phyloP scores from a whole-genome alignment of 2,888 invertebrate genomes.

The Stramonita haemastoma region DNA sequence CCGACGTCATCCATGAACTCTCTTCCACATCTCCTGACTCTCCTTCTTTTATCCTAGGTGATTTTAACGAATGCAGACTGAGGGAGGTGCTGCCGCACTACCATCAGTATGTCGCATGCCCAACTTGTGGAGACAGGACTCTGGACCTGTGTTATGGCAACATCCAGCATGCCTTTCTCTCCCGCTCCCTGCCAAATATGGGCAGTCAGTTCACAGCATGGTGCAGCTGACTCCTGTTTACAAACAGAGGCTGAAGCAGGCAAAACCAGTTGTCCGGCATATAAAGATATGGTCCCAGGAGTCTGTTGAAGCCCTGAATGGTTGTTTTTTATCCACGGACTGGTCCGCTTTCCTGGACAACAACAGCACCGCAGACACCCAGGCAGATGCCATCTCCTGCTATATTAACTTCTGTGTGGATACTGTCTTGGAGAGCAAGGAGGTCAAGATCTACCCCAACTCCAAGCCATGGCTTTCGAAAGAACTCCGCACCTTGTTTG shows the following conservation, averaged over 20 bases:
- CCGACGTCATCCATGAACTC: not conserved
- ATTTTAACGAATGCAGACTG: not conserved
- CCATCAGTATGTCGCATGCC: not conserved
- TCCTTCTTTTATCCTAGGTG: not conserved
- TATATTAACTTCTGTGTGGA: not conserved
- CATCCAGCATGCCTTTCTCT: not conserved
- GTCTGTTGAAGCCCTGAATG: not conserved
- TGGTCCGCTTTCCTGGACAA: not conserved
- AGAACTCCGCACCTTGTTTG: not conserved
- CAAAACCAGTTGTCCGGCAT: not conserved
- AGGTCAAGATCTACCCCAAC: not conserved
- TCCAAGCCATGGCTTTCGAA: not conserved
- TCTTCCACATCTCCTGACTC: not conserved
- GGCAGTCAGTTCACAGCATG: not conserved
- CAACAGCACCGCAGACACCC: not conserved
- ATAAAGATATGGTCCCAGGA: not conserved
- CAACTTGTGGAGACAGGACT: not conserved
- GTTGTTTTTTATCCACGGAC: not conserved
- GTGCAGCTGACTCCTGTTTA: not conserved
- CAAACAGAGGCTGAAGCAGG: not conserved
- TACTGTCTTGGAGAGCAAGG: not conserved
- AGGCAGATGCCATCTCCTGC: not conserved
- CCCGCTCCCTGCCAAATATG: not conserved
- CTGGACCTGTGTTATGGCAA: not conserved
- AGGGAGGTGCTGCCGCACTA: not conserved